A percentile compares a stretch with the other conserved stretches of the same genome.
These are phyloP conservation scores for Alethe castanea DNA, from an alignment of 2,113 vertebrate genomes.

Conservation along the genomic window DNA sequence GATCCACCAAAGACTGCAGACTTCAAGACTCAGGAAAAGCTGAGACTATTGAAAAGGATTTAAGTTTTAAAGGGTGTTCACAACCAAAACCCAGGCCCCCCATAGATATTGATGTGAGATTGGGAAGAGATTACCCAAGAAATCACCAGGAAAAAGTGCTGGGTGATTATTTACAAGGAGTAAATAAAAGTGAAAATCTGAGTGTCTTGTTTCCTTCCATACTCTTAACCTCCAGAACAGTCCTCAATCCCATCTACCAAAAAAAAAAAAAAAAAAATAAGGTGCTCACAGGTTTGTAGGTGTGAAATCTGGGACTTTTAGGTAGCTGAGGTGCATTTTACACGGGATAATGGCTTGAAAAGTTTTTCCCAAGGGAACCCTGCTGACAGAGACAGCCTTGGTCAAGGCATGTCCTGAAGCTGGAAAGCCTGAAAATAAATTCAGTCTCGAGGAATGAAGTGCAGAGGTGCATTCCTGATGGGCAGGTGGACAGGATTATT, in stretches of 20 bases:
- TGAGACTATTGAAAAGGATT: neutral
- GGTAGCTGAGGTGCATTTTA: too few relatives aligned
- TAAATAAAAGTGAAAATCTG: neutral
- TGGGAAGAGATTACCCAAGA: neutral
- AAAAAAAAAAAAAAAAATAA: too few relatives aligned
- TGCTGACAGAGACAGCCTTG: neutral
- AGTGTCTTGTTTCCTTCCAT: fast-evolving
- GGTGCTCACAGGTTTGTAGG: neutral
- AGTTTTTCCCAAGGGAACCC: neutral
- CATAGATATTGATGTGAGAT: neutral
- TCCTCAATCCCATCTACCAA: neutral
- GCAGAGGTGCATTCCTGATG: neutral
- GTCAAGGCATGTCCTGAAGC: neutral
- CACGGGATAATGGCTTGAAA: neutral
- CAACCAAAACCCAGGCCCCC: neutral
- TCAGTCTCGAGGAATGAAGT: too few relatives aligned
- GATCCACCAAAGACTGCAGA: neutral
- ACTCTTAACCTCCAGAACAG: neutral
- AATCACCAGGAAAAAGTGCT: neutral
- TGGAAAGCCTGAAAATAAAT: neutral
- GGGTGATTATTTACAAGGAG: neutral
- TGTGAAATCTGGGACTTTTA: neutral
- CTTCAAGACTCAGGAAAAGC: neutral
- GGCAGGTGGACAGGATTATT: neutral
- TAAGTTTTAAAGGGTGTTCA: neutral